Evolutionary conservation across 2,797 vertebrate genomes (phyloP).

Genomic region (Melopsittacus undulatus): DNA sequence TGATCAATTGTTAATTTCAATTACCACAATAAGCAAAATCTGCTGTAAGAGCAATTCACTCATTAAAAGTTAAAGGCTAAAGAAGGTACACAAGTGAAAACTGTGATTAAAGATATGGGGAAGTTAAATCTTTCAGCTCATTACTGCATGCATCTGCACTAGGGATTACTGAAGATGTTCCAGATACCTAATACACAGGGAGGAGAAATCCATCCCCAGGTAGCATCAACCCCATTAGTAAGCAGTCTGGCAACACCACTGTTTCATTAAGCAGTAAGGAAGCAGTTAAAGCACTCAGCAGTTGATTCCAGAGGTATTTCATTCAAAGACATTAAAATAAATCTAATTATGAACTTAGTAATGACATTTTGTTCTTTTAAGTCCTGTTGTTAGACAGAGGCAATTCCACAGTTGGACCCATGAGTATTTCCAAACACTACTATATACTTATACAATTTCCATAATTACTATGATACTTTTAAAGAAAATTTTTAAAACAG

Average conservation of each 20-base stretch:
- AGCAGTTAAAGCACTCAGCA: background rate
- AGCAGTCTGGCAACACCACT: background rate
- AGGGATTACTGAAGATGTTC: background rate
- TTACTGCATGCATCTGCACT: background rate
- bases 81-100: background rate
- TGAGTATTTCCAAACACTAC: background rate
- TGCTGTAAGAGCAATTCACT: background rate
- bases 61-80: background rate
- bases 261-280: conserved; percentile 8
- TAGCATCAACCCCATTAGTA: background rate
- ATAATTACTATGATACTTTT: background rate
- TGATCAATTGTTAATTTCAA: background rate
- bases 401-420: background rate
- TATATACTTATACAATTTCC: background rate
- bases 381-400: background rate
- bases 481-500: background rate
- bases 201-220: background rate
- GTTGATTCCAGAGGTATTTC: background rate
- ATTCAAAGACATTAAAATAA: conserved; percentile 19
- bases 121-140: background rate
- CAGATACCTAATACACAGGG: background rate
- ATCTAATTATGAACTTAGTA: conserved; percentile 6
- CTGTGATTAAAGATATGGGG: background rate
- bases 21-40: background rate
- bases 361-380: conserved; percentile 20